Conservation (phyloP, 2,113 vertebrate genomes). For the Chlorocebus sabaeus region DNA sequence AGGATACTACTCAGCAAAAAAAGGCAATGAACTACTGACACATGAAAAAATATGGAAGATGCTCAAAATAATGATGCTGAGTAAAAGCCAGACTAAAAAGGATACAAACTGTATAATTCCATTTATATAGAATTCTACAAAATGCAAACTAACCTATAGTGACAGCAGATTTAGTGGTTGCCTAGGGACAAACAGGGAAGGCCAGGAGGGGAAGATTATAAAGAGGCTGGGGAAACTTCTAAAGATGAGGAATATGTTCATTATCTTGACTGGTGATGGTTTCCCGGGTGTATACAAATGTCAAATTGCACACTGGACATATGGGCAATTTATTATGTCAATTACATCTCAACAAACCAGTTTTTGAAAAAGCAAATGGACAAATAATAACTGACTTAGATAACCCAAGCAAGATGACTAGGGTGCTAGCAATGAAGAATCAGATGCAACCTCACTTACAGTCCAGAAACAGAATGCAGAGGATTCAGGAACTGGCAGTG, state of each 20-base stretch:
- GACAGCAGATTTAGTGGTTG: not conserved
- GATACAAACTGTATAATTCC: not conserved
- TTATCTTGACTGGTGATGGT: not conserved
- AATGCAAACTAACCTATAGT: not conserved
- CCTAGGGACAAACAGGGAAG: not conserved
- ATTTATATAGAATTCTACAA: slow-evolving; percentile 12
- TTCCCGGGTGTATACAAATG: not conserved
- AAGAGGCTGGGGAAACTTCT: not conserved
- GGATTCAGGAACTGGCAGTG: not conserved
- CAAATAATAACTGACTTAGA: not conserved
- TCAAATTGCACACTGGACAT: not conserved
- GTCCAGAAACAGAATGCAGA: not conserved
- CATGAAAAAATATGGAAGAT: not conserved
- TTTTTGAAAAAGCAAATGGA: not conserved
- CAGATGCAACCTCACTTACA: not conserved
- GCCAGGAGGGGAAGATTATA: not conserved
- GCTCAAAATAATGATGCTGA: slow-evolving; percentile 11
- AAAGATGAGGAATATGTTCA: not conserved
- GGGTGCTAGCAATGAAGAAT: not conserved
- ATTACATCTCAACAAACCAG: not conserved
- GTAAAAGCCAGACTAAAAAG: not conserved
- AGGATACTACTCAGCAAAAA: slow-evolving; percentile 4
- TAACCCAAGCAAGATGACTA: not conserved
- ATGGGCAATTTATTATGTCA: not conserved
- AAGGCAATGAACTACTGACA: not conserved